Conservation (phyloP, 1,140 invertebrate genomes). For the Hypothenemus hampei region DNA sequence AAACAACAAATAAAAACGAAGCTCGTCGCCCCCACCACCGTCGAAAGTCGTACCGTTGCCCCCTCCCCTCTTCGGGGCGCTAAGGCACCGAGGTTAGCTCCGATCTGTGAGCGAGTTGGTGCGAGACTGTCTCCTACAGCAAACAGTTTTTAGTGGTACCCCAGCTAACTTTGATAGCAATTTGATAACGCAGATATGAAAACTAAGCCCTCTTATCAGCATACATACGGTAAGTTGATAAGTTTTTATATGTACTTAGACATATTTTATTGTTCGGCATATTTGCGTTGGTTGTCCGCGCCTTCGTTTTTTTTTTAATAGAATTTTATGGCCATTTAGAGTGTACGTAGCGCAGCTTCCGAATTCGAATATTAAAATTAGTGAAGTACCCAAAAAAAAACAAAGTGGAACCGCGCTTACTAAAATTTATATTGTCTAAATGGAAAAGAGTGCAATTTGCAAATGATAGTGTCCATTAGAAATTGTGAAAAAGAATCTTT, state of each 20-base stretch:
- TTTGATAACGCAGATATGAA: constrained; percentile 42
- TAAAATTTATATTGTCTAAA: no score
- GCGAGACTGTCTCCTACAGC: constrained; percentile 13
- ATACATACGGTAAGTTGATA: constrained; percentile 46
- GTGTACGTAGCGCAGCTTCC: no score
- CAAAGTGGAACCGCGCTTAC: no score
- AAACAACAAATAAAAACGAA: constrained; percentile 25
- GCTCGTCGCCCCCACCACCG: constrained; percentile 23
- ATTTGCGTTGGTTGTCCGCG: constrained; percentile 4
- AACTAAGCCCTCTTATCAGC: constrained; percentile 45
- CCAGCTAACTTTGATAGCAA: constrained; percentile 34
- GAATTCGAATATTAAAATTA: no score
- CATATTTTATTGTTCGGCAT: constrained; percentile 40
- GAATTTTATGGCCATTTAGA: no score
- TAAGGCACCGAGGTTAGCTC: constrained; percentile 12
- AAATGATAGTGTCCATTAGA: no score
- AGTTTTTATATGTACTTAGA: constrained; percentile 43
- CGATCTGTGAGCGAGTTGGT: constrained; percentile 11
- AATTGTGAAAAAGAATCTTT: no score
- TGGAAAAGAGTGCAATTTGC: no score
- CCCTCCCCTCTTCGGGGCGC: constrained; percentile 12
- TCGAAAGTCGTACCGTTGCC: not conserved
- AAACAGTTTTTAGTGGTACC: constrained; percentile 28
- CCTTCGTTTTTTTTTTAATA: not conserved
- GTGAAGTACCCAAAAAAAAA: no score